These are phyloP conservation scores for Hirtodrosophila cameraria DNA, from an alignment of 2,888 invertebrate species.

Conservation along the genomic window DNA sequence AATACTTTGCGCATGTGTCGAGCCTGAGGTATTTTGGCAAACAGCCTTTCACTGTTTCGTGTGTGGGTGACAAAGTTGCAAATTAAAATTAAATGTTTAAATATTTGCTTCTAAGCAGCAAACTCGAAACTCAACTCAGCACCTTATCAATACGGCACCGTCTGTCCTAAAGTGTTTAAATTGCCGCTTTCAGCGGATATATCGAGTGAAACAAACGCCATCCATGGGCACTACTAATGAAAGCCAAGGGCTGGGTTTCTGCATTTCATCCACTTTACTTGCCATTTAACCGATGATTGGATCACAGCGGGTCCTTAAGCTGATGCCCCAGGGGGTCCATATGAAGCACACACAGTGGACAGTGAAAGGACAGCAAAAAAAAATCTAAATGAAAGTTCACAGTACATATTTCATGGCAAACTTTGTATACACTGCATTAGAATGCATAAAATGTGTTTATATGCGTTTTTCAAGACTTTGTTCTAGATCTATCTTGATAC, in stretches of 20 bases:
- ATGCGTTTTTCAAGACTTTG: too few relatives aligned
- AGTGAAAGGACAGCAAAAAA: conserved; percentile 41
- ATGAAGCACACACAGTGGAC: conserved; percentile 17
- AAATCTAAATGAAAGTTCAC: conserved; percentile 18
- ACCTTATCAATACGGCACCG: conserved; percentile 30
- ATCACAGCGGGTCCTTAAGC: conserved; percentile 51
- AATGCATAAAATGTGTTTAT: background rate
- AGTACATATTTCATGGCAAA: background rate
- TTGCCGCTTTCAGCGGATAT: conserved; percentile 62
- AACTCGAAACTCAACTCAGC: background rate
- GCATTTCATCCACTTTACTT: conserved; percentile 64
- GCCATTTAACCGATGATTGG: conserved; percentile 77
- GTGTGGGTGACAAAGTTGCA: conserved; percentile 32
- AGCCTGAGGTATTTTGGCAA: conserved; percentile 10
- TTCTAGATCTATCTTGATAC: too few relatives aligned
- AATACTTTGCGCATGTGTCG: conserved; percentile 57
- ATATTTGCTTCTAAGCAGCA: conserved; percentile 51
- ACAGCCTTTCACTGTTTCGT: background rate
- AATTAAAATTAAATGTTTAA: conserved; percentile 67
- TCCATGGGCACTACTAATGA: conserved; percentile 62
- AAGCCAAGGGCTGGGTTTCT: conserved; percentile 39
- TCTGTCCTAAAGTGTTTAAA: conserved; percentile 58
- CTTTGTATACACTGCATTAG: conserved; percentile 11
- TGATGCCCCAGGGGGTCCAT: conserved; percentile 16
- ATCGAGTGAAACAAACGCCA: conserved; percentile 54